Evolutionary conservation across 2,113 vertebrate genomes (phyloP), one percentile per base, ranked within the genome.

Genomic region (Electrona antarctica): DNA sequence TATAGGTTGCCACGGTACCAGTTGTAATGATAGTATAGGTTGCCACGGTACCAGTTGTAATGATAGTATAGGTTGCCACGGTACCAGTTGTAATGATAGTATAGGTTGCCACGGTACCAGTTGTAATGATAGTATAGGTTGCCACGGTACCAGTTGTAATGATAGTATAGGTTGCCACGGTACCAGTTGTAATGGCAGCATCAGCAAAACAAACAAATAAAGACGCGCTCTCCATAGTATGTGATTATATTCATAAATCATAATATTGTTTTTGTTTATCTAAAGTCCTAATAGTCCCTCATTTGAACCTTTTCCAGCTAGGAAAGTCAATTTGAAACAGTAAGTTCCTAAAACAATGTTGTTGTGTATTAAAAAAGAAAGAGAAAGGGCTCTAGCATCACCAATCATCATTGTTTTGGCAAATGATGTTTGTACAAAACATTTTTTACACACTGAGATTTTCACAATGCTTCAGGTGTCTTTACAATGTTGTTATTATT

Each of bases 1-100:
- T n/a, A n/a, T n/a, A n/a, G n/a, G n/a, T n/a, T n/a, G n/a, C n/a
- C n/a, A n/a, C n/a, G n/a, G n/a, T n/a, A n/a, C n/a, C n/a, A n/a
- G n/a, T n/a, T n/a, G n/a, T n/a, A n/a, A n/a, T n/a, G n/a, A 86
- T 86, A 41, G 83, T 76, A 69, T 28, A 49, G 66, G 91, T 92
- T 91, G 87, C 81, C 90, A 92, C 90, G 88, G 90, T 13, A 88
- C 61, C 83, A n/a, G n/a, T n/a, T n/a, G n/a, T n/a, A n/a, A n/a
- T 83, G 66, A 86, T 86, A 41, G 83, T 76, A 69, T 28, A 49
- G 66, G 91, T 92, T 91, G 87, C 81, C 90, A 92, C 90, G 88
- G 90, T 13, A 88, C 61, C 83, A n/a, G n/a, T n/a, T n/a, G n/a
- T n/a, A n/a, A n/a, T 83, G 66, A 86, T 86, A 41, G 83, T 76